A percentile compares a stretch with the other conserved stretches of the same genome.
phyloP scores from a whole-genome alignment of 2,888 invertebrate species.

The Leucophora obtusa region DNA sequence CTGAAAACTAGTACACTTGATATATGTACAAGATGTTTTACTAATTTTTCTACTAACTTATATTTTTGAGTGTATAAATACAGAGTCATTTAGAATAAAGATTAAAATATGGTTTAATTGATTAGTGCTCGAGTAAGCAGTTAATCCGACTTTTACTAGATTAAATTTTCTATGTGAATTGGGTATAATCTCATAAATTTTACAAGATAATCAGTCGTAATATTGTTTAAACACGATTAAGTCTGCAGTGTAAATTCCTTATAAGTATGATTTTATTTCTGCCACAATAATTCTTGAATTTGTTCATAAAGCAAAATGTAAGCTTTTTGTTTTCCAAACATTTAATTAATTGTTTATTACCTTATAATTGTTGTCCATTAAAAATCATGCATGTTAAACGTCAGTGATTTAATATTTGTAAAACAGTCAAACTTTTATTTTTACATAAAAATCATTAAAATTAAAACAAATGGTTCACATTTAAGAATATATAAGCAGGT shows the following conservation, averaged over 20 bases:
- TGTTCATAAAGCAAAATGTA: neutral
- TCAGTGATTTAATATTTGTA: neutral
- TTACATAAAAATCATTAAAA: neutral
- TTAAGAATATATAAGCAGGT: slow-evolving; percentile 44
- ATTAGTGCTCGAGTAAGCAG: too few species aligned
- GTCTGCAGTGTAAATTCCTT: too few species aligned
- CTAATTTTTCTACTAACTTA: neutral
- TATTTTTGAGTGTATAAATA: too few species aligned
- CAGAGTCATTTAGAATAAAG: too few species aligned
- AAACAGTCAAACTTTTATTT: neutral
- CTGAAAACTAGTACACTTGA: too few species aligned
- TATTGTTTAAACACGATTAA: too few species aligned
- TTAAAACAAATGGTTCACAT: neutral
- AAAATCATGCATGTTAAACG: neutral
- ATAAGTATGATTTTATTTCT: neutral
- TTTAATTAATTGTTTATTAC: slow-evolving; percentile 34
- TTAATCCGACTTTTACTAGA: too few species aligned
- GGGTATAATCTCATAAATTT: too few species aligned
- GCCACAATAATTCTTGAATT: neutral
- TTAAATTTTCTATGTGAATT: too few species aligned
- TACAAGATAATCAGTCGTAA: too few species aligned
- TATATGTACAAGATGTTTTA: too few species aligned
- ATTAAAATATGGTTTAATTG: too few species aligned
- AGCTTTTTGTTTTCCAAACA: slow-evolving; percentile 5
- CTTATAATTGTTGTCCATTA: slow-evolving; percentile 49